Evolutionary conservation across 2,797 vertebrate species (phyloP).

Genomic region (Phataginus tricuspis): DNA sequence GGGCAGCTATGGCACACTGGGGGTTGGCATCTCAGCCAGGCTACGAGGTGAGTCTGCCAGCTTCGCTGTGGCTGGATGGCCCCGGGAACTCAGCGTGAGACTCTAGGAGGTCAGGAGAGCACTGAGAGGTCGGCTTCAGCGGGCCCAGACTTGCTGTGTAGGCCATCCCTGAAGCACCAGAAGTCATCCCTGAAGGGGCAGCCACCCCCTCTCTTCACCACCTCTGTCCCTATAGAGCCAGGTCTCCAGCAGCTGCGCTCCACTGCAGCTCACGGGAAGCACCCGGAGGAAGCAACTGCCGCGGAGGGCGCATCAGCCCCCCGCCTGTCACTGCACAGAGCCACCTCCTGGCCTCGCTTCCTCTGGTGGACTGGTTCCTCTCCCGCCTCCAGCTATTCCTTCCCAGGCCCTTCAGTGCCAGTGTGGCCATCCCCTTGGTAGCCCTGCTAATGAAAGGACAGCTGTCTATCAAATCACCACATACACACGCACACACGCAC

Average conservation of each 20-base stretch:
- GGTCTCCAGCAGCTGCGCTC: background rate
- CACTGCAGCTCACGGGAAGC: rapidly evolving
- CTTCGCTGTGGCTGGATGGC: background rate
- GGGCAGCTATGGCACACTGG: background rate
- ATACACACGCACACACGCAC: too few species aligned
- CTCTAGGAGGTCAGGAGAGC: background rate
- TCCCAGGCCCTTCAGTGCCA: background rate
- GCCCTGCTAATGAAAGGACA: background rate
- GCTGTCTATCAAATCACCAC: background rate
- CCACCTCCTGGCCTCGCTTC: background rate
- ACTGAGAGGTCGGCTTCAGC: background rate
- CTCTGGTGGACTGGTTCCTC: background rate
- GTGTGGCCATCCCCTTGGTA: background rate
- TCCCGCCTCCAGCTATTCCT: background rate
- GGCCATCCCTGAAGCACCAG: background rate
- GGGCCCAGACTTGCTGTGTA: background rate
- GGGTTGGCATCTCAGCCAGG: background rate
- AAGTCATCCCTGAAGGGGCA: background rate
- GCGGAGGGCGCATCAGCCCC: background rate
- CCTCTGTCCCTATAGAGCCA: background rate
- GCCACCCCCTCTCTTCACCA: background rate
- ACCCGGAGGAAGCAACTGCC: background rate
- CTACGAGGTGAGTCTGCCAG: background rate
- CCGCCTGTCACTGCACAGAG: background rate
- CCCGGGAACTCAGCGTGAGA: background rate